Conservation (phyloP, 2,888 invertebrate species). For the Nymphalis urticae region DNA sequence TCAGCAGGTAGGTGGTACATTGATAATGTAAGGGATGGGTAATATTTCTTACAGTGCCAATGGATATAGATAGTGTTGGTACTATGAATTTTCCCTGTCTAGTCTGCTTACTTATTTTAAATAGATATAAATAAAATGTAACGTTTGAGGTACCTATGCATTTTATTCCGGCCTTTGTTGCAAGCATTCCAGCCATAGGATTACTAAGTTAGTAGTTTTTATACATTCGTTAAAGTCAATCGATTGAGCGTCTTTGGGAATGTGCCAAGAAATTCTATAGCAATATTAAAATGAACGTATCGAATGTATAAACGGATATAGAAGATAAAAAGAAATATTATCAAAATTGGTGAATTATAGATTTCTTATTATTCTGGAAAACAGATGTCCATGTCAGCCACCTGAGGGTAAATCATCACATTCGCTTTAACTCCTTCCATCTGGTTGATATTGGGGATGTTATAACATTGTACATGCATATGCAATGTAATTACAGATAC, state of each 20-base stretch:
- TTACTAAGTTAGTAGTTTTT: neutral
- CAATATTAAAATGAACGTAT: conserved; percentile 48
- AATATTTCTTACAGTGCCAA: no score
- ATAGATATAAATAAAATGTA: no score
- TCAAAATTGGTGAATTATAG: neutral
- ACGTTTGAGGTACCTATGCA: neutral
- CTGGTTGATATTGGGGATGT: no score
- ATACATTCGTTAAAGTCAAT: conserved; percentile 43
- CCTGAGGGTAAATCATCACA: neutral
- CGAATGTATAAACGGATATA: conserved; percentile 40
- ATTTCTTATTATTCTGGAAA: neutral
- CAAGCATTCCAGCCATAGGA: neutral
- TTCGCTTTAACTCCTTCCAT: neutral
- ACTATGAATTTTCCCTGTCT: no score
- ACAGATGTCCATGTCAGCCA: no score
- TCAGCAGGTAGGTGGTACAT: no score
- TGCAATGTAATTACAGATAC: no score
- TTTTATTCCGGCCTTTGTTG: neutral
- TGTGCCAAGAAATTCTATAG: conserved; percentile 51
- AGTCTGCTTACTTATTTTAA: no score
- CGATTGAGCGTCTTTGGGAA: conserved; percentile 56
- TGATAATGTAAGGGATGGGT: no score
- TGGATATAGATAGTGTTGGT: no score
- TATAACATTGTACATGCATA: no score
- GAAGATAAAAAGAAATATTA: neutral